Evolutionary conservation across 2,797 vertebrate genomes (phyloP), one percentile per base, ranked within the genome.

Genomic region (Picus viridis): DNA sequence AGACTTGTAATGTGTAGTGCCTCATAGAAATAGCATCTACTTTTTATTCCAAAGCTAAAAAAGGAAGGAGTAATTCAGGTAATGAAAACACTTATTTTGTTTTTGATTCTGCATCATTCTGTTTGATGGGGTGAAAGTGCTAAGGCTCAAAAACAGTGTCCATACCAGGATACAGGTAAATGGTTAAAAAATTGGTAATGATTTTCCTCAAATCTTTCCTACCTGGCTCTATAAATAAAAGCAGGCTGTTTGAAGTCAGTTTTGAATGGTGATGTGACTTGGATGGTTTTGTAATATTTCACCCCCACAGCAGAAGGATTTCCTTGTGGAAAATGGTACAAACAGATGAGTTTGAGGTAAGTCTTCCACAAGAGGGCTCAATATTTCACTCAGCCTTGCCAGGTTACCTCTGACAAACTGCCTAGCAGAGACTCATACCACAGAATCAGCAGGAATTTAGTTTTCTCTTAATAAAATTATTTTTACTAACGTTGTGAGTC

Each of bases 351-450:
- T 43, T 74, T n/a, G 62, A 39, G 78, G 58, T 57, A 86, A 71
- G 67, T 62, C 83, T 94, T 96, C 94, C 93, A 97, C 89, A 79
- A 96, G 91, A 74, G 92, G 92, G 95, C 95, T 96, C 94, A 92
- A 63, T 84, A 81, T 83, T 96, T 95, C 92, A 90, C 26, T 87
- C 71, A 91, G 69, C 30, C 88, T 86, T 88, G 77, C 63, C 75
- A 65, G 6, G 64, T 90, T 65, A 58, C 57, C 56, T 54, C 89
- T 87, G 83, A 86, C 61, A 76, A 18, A 22, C 63, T 49, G 63
- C 84, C 86, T 85, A 83, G 73, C 32, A 88, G 87, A 93, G 23
- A 51, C 17, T 10, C 71, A 68, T 63, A 86, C 70, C 43, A 86
- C 67, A 84, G 64, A 89, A 78, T 81, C 57, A 89, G 51, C 29